phyloP scores from a whole-genome alignment of 2,888 invertebrate genomes.

The Holacanthella duospinosa region DNA sequence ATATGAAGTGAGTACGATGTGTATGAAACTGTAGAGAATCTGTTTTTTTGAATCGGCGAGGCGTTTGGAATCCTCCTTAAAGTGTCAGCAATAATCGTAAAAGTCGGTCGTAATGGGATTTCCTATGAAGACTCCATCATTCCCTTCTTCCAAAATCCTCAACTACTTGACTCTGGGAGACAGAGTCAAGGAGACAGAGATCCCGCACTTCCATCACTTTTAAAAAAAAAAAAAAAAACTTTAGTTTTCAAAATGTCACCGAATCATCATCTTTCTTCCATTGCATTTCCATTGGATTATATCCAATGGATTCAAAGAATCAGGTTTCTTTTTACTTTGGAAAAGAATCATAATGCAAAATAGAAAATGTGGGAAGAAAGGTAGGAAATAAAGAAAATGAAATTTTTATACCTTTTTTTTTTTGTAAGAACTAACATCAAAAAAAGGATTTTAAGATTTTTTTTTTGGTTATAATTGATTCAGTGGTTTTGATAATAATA shows the following conservation, averaged over 20 bases:
- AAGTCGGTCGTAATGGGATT: conserved; percentile 35
- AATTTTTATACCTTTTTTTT: no score
- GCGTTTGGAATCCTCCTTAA: conserved; percentile 35
- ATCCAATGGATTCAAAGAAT: no score
- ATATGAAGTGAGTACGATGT: conserved; percentile 33
- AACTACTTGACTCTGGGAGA: conserved; percentile 2
- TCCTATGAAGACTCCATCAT: conserved; percentile 31
- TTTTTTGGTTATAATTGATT: no score
- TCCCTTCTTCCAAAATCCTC: conserved; percentile 16
- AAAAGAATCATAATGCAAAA: no score
- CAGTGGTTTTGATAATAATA: no score
- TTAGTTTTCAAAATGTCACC: no score
- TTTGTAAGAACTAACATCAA: no score
- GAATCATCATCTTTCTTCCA: neutral
- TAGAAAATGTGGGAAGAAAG: no score
- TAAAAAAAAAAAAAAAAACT: neutral
- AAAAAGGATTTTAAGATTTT: no score
- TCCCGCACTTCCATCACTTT: neutral
- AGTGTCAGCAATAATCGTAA: conserved; percentile 38
- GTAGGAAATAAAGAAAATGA: no score
- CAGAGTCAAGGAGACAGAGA: neutral
- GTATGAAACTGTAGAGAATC: conserved; percentile 34
- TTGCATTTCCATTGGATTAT: no score
- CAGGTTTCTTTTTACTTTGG: no score
- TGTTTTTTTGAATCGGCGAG: conserved; percentile 31